Evolutionary conservation across 2,888 invertebrate species (phyloP).

Genomic region (Sesia apiformis): DNA sequence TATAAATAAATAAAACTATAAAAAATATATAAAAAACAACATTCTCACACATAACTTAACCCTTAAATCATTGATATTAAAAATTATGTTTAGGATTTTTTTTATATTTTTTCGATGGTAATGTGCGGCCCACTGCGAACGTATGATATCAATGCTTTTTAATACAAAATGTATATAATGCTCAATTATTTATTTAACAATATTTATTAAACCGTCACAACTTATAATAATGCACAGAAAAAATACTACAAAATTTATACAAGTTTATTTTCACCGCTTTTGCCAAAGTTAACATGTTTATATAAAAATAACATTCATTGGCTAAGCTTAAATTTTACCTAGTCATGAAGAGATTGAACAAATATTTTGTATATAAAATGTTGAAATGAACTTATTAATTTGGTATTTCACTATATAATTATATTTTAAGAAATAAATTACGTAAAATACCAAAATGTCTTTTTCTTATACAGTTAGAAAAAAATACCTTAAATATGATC

Average conservation of each 20-base stretch:
- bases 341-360: slow-evolving; percentile 60
- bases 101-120: slow-evolving; percentile 23
- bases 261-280: slow-evolving; percentile 16
- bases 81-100: background rate
- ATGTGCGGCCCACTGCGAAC: slow-evolving; percentile 50
- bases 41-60: background rate
- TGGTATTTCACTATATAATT: slow-evolving; percentile 47
- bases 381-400: slow-evolving; percentile 37
- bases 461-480: background rate
- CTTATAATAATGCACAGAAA: slow-evolving; percentile 7
- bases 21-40: slow-evolving; percentile 8
- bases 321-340: slow-evolving; percentile 47
- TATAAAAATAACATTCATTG: slow-evolving; percentile 26
- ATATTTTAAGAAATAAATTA: slow-evolving; percentile 56
- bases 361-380: slow-evolving; percentile 68
- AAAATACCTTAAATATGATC: too few species aligned
- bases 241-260: slow-evolving; percentile 20
- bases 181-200: slow-evolving; percentile 20
- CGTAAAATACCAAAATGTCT: slow-evolving; percentile 23
- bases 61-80: background rate
- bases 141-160: slow-evolving; percentile 34
- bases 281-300: slow-evolving; percentile 16
- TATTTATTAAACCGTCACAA: slow-evolving; percentile 5
- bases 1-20: slow-evolving; percentile 18
- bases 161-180: slow-evolving; percentile 42